These are phyloP conservation scores for Raja brachyura DNA, from an alignment of 2,113 vertebrate species.

Conservation along the genomic window DNA sequence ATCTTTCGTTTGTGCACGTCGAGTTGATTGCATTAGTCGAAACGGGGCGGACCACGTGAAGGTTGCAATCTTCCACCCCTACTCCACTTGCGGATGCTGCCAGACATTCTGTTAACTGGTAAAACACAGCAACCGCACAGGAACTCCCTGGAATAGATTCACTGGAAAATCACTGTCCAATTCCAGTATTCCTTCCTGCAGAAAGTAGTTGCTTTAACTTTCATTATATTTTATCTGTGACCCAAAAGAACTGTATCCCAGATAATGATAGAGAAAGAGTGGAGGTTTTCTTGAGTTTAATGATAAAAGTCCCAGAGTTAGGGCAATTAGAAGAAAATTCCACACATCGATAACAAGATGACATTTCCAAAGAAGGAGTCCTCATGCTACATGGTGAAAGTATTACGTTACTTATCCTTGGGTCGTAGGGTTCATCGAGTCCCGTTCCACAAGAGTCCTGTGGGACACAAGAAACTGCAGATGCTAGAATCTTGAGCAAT, in stretches of 20 bases:
- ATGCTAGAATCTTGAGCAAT: too few species aligned
- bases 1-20: too few species aligned
- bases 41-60: too few species aligned
- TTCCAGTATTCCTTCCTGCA: background rate
- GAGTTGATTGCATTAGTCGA: too few species aligned
- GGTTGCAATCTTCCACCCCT: too few species aligned
- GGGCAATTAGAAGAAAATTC: background rate
- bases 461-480: background rate
- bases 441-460: background rate
- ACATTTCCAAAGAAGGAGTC: background rate
- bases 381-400: background rate
- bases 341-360: background rate
- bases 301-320: background rate
- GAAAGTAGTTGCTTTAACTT: background rate
- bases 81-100: background rate
- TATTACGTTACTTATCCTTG: background rate
- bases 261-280: background rate
- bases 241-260: background rate
- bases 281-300: background rate
- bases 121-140: background rate
- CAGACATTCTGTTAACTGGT: constrained; percentile 7
- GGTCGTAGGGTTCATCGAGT: background rate
- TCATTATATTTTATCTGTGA: background rate
- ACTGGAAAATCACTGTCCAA: background rate
- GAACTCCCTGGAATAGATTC: background rate